These are phyloP conservation scores for Hystrix cristata DNA, from an alignment of 2,113 vertebrate genomes.

Conservation along the genomic window DNA sequence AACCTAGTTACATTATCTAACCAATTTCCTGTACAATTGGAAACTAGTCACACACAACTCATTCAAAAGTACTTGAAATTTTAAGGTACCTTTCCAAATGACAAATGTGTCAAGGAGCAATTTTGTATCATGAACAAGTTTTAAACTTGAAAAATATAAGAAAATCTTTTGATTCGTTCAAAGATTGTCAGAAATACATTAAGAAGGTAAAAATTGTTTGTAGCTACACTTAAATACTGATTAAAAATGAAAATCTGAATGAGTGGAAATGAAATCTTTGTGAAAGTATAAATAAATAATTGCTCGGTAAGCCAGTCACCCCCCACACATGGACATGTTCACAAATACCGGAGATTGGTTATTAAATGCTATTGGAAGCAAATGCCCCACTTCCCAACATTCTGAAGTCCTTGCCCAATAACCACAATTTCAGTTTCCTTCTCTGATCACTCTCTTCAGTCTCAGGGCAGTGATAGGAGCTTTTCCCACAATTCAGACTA, in stretches of 20 bases:
- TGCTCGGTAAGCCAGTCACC: neutral
- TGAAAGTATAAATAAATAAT: neutral
- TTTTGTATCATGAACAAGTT: neutral
- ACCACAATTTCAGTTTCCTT: neutral
- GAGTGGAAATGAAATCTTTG: neutral
- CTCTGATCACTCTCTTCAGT: neutral
- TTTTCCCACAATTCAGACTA: neutral
- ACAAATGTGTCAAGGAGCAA: neutral
- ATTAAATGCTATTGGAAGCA: neutral
- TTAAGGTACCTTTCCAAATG: neutral
- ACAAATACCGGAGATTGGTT: neutral
- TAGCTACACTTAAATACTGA: neutral
- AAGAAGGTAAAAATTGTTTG: neutral
- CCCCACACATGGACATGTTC: neutral
- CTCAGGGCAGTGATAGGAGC: neutral
- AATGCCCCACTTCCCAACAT: neutral
- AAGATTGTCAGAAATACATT: neutral
- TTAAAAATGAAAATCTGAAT: neutral
- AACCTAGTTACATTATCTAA: neutral
- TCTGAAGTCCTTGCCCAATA: neutral
- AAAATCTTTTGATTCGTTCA: neutral
- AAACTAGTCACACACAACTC: neutral
- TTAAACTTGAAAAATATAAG: neutral
- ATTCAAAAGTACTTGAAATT: neutral
- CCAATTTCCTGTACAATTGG: neutral